These are phyloP conservation scores for Gryllus bimaculatus DNA, from an alignment of 1,140 invertebrate species.

Conservation along the genomic window DNA sequence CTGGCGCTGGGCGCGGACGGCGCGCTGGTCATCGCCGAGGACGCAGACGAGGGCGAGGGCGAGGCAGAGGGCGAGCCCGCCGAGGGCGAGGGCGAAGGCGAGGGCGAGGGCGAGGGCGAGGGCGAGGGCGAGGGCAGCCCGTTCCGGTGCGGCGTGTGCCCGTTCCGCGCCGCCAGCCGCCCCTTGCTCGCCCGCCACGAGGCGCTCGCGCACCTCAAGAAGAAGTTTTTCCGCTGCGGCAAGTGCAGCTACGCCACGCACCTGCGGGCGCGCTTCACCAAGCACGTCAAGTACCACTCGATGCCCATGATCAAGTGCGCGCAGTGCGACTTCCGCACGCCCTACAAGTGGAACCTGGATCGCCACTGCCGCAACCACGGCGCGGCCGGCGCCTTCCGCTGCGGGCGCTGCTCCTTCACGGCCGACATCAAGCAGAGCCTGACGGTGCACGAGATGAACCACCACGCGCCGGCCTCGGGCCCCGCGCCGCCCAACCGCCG, in stretches of 20 bases:
- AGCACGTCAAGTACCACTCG: slow-evolving; percentile 89
- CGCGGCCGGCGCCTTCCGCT: slow-evolving; percentile 69
- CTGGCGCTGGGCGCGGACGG: too few relatives aligned
- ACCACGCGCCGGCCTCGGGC: slow-evolving; percentile 57
- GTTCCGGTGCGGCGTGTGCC: slow-evolving; percentile 33
- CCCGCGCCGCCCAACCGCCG: slow-evolving; percentile 36
- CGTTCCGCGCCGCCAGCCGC: slow-evolving; percentile 32
- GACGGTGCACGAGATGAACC: slow-evolving; percentile 84
- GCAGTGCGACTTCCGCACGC: slow-evolving; percentile 84
- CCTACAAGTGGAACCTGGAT: slow-evolving; percentile 89
- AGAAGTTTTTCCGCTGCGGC: slow-evolving; percentile 67
- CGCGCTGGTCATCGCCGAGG: background rate
- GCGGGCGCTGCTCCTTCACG: slow-evolving; percentile 81
- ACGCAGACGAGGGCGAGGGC: background rate
- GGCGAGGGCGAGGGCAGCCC: slow-evolving; percentile 13
- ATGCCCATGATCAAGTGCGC: slow-evolving; percentile 90
- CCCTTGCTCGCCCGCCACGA: slow-evolving; percentile 38
- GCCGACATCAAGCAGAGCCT: slow-evolving; percentile 86
- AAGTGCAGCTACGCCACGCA: slow-evolving; percentile 87
- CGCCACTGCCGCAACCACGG: slow-evolving; percentile 86
- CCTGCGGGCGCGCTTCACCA: slow-evolving; percentile 79
- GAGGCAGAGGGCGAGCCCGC: background rate
- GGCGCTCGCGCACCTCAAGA: slow-evolving; percentile 36
- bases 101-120: background rate
- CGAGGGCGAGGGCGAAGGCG: background rate